Evolutionary conservation across 1,140 invertebrate genomes (phyloP).

Genomic region (Drosophila leontia): DNA sequence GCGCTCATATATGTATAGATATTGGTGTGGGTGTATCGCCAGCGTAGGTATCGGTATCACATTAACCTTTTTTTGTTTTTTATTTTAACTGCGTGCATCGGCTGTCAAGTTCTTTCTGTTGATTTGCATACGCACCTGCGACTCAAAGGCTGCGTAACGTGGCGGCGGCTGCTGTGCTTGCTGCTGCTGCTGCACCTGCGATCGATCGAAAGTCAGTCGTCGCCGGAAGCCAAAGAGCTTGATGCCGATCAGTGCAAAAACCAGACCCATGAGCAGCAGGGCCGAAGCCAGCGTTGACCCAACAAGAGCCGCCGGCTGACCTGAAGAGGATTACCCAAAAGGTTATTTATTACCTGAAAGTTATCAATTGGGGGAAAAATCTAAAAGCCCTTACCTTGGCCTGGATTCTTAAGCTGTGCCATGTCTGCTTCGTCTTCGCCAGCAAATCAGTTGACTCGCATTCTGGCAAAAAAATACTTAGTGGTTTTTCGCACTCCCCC

Average conservation of each 20-base stretch:
- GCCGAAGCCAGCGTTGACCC: conserved; percentile 48
- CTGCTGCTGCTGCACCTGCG: conserved; percentile 28
- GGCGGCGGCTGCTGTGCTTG: conserved; percentile 43
- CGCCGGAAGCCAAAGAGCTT: conserved; percentile 85
- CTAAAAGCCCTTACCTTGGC: conserved; percentile 55
- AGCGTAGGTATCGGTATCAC: conserved; percentile 41
- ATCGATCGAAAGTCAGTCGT: conserved; percentile 72
- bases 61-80: conserved; percentile 61
- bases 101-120: conserved; percentile 14
- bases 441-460: conserved; percentile 59
- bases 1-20: neutral
- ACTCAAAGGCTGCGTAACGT: conserved; percentile 73
- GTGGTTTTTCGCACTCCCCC: conserved; percentile 47
- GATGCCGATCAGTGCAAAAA: conserved; percentile 77
- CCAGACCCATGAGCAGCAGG: conserved; percentile 65
- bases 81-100: conserved; percentile 55
- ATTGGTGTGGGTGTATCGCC: conserved; percentile 16
- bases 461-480: conserved; percentile 49
- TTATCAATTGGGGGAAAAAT: neutral
- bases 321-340: conserved; percentile 20
- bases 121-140: conserved; percentile 62
- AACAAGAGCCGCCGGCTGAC: conserved; percentile 41
- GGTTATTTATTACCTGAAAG: no score
- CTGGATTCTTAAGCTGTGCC: conserved; percentile 67
- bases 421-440: conserved; percentile 41